Evolutionary conservation across 2,888 invertebrate genomes (phyloP).

Genomic region (Amphipyra tragopoginis): DNA sequence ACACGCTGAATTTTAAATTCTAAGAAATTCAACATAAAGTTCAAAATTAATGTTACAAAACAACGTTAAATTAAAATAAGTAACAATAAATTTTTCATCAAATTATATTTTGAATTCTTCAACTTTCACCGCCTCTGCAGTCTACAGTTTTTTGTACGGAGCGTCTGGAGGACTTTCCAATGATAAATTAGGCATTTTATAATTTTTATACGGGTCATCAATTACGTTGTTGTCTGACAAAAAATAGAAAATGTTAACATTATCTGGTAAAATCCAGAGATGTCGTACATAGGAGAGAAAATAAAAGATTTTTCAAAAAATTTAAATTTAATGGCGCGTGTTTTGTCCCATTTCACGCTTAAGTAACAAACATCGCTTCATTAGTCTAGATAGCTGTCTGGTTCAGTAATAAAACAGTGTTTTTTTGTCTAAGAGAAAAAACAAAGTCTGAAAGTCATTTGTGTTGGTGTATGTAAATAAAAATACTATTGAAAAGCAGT

Average conservation of each 20-base stretch:
- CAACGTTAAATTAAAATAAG: conserved; percentile 18
- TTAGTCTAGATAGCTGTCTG: conserved; percentile 37
- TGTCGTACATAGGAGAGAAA: conserved; percentile 24
- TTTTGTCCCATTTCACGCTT: conserved; percentile 26
- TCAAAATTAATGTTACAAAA: conserved; percentile 27
- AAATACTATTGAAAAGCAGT: too few species aligned
- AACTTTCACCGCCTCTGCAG: conserved; percentile 58
- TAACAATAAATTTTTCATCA: conserved; percentile 59
- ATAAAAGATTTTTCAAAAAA: conserved; percentile 41
- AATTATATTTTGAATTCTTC: conserved; percentile 55
- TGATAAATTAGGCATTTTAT: conserved; percentile 74
- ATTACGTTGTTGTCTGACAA: conserved; percentile 49
- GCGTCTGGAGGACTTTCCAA: conserved; percentile 73
- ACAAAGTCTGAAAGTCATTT: conserved; percentile 10
- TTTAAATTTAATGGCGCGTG: conserved; percentile 41
- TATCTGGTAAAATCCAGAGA: conserved; percentile 28
- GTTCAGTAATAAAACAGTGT: conserved; percentile 26
- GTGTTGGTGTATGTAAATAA: conserved; percentile 2
- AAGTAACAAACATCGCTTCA: conserved; percentile 23
- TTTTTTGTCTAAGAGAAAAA: conserved; percentile 12
- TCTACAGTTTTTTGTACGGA: conserved; percentile 58
- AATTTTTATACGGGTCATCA: conserved; percentile 61
- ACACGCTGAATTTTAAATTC: conserved; percentile 14
- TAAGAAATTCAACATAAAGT: conserved; percentile 26
- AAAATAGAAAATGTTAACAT: conserved; percentile 34